Base-by-base conservation (phyloP, 2,797 vertebrate genomes). In the Lutjanus campechanus region DNA sequence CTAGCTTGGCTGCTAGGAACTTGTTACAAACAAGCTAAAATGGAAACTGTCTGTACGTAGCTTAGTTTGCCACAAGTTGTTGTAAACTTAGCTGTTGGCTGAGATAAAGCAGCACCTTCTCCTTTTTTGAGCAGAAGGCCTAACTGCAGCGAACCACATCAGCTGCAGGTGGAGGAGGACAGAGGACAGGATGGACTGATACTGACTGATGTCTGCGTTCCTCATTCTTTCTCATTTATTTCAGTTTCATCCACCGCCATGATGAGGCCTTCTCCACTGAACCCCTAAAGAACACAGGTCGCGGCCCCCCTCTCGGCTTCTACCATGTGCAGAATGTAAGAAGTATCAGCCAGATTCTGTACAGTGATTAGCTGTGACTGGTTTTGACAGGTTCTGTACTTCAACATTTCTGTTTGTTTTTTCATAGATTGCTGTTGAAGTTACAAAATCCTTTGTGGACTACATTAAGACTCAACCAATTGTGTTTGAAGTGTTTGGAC, bases 241-340 rank as follows among this genome's bases (percentile, higher is more conserved):
- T 11, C 91, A 99, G 98, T 85, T 99, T 99, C 90, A 99, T 99
- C 90, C 98, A 99, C 89, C 97, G 97, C 50, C 98, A 99, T 0
- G 98, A 99, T 0, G 98, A 99, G 89, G 98, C 98, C 83, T 99
- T 99, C 92, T 99, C 98, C 2, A 99, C 98, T 0, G 98, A 99
- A 54, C 98, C 98, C 1, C 89, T 99, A 76, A 99, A 99, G 91
- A 99, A 99, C 95, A 98, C 98, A 0, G 98, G 97, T 49, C 96
- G 96, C 2, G 98, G 98, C 0, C 98, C 98, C 15, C 98, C 98
- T 0, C 96, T 99, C 1, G 97, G 98, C 60, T 99, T 99, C 95
- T 99, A 99, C 86, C 98, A 99, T 0, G 98, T 99, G 53, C 98
- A 99, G 74, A 99, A 99, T 0, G 98, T 99, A 92, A 66, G 97